Evolutionary conservation across 2,797 vertebrate species (phyloP).

Genomic region (Streptopelia turtur): DNA sequence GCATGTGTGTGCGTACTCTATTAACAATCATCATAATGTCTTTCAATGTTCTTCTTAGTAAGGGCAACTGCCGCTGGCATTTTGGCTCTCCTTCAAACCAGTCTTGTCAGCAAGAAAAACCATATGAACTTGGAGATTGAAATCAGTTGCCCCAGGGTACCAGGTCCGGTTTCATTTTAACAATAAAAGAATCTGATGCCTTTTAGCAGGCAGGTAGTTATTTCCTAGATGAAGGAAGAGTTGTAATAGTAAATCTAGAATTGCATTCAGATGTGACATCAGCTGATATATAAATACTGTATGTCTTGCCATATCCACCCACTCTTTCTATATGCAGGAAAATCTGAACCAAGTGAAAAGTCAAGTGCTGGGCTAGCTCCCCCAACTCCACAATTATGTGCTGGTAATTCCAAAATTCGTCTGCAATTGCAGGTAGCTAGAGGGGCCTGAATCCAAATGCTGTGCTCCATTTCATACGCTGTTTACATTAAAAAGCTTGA

Average conservation of each 20-base stretch:
- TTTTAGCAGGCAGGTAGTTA: slow-evolving; percentile 72
- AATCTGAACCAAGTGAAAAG: slow-evolving; percentile 18
- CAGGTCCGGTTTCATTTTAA: slow-evolving; percentile 71
- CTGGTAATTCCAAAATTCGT: slow-evolving; percentile 18
- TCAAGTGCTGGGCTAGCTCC: slow-evolving; percentile 29
- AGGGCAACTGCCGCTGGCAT: slow-evolving; percentile 63
- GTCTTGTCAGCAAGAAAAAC: slow-evolving; percentile 74
- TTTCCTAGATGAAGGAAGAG: slow-evolving; percentile 69
- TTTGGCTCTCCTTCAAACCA: slow-evolving; percentile 75
- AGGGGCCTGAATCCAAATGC: slow-evolving; percentile 42
- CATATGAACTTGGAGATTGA: slow-evolving; percentile 72
- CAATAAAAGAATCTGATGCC: slow-evolving; percentile 69
- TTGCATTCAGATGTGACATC: slow-evolving; percentile 72
- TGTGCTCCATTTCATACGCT: neutral
- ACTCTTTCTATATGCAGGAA: slow-evolving; percentile 67
- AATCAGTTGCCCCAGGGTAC: slow-evolving; percentile 74
- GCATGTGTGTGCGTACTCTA: neutral
- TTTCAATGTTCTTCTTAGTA: slow-evolving; percentile 59
- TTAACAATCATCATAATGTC: slow-evolving; percentile 5
- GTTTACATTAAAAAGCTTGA: slow-evolving; percentile 26
- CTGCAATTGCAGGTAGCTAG: slow-evolving; percentile 28
- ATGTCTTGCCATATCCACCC: slow-evolving; percentile 48
- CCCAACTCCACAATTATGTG: slow-evolving; percentile 2
- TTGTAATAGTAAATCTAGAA: slow-evolving; percentile 67
- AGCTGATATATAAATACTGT: slow-evolving; percentile 41